These are phyloP conservation scores for Podarcis siculus DNA, from an alignment of 2,797 vertebrate species.

Conservation along the genomic window DNA sequence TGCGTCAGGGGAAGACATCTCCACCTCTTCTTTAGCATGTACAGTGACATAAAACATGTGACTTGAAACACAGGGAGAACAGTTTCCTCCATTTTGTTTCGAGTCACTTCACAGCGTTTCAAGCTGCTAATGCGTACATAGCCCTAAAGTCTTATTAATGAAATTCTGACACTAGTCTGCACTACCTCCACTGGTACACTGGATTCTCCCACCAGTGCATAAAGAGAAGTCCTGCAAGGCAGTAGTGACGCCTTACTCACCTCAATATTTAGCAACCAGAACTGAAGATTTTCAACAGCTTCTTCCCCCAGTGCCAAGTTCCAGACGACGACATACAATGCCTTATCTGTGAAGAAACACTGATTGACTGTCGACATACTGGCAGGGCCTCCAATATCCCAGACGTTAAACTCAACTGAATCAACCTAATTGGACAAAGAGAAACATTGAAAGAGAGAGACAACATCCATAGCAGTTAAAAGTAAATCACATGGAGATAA, in stretches of 20 bases:
- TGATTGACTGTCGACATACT: slow-evolving; percentile 97
- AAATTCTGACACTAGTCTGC: slow-evolving; percentile 14
- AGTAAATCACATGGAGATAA: slow-evolving; percentile 53
- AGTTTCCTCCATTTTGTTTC: too few species aligned
- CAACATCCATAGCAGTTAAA: not conserved
- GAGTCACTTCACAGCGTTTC: too few species aligned
- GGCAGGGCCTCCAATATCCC: slow-evolving; percentile 93
- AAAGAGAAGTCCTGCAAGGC: not conserved
- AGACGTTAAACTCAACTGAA: slow-evolving; percentile 90
- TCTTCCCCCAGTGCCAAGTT: slow-evolving; percentile 97
- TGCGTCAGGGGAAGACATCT: too few species aligned
- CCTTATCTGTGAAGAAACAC: slow-evolving; percentile 98
- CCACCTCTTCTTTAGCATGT: too few species aligned
- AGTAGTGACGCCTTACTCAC: slow-evolving; percentile 72
- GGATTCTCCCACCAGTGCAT: not conserved
- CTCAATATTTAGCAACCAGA: slow-evolving; percentile 98
- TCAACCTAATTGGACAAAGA: slow-evolving; percentile 86
- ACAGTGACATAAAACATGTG: too few species aligned
- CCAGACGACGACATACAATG: slow-evolving; percentile 95
- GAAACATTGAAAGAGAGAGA: slow-evolving; percentile 68
- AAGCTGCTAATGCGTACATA: too few species aligned
- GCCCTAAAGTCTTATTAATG: slow-evolving; percentile 18
- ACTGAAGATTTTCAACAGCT: slow-evolving; percentile 93
- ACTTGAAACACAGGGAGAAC: too few species aligned
- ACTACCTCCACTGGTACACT: not conserved